These are phyloP conservation scores for Oscheius myriophilus DNA, from an alignment of 2,888 invertebrate species.

Conservation along the genomic window DNA sequence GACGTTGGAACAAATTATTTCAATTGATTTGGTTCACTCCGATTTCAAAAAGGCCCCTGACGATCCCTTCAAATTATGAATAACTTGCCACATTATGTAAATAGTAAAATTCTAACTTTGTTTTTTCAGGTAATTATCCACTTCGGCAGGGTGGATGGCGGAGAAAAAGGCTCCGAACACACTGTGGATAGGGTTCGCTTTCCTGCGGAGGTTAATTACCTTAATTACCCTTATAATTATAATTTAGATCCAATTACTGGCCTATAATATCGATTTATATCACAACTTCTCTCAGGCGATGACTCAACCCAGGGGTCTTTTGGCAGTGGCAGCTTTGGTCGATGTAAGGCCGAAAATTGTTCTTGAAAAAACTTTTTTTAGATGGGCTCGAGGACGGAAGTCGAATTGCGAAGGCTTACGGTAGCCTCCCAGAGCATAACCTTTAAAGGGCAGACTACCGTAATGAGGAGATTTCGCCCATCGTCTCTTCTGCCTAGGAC, in stretches of 20 bases:
- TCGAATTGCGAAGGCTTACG: slow-evolving; percentile 87
- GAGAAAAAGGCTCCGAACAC: slow-evolving; percentile 94
- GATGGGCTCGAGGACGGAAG: slow-evolving; percentile 91
- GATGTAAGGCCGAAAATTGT: slow-evolving; percentile 78
- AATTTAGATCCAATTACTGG: slow-evolving; percentile 92
- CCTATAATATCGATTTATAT: slow-evolving; percentile 96
- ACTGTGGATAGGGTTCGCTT: slow-evolving; percentile 93
- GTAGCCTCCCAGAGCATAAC: slow-evolving; percentile 90
- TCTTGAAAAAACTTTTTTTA: slow-evolving; percentile 74
- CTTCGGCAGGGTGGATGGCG: slow-evolving; percentile 84
- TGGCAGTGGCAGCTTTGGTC: slow-evolving; percentile 89
- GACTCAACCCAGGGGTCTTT: slow-evolving; percentile 91
- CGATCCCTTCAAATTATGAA: too few relatives aligned
- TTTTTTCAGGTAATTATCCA: slow-evolving; percentile 76
- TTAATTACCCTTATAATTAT: background rate
- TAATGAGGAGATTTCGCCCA: slow-evolving; percentile 85
- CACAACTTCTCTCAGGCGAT: slow-evolving; percentile 93
- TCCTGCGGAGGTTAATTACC: slow-evolving; percentile 87
- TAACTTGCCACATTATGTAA: too few relatives aligned
- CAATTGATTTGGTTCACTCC: too few relatives aligned
- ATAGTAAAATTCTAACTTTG: too few relatives aligned
- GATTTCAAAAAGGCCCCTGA: too few relatives aligned
- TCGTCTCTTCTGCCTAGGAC: slow-evolving; percentile 88
- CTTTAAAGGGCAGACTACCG: slow-evolving; percentile 78
- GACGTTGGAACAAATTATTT: too few relatives aligned